Conservation (phyloP, 2,797 vertebrate species). For the Dryobates pubescens region DNA sequence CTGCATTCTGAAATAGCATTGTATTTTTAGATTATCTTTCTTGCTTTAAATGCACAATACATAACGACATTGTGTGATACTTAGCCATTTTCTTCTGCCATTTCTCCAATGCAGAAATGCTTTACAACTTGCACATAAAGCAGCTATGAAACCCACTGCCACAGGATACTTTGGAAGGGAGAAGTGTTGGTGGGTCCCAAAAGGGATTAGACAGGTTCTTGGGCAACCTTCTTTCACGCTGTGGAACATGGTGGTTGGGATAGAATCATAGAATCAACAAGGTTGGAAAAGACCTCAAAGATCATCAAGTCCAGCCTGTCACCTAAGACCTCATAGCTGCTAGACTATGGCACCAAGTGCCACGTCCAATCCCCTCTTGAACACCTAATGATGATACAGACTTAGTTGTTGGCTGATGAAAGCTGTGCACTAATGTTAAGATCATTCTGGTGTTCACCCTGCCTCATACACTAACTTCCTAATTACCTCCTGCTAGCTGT, state of each 20-base stretch:
- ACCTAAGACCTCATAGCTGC: no score
- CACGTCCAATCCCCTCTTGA: no score
- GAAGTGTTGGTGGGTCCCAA: not conserved
- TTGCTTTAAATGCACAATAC: conserved; percentile 38
- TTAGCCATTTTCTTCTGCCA: conserved; percentile 1
- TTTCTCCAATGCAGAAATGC: not conserved
- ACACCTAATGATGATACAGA: not conserved
- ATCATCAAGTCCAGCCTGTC: no score
- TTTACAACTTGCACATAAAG: not conserved
- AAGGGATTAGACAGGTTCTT: not conserved
- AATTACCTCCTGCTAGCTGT: not conserved
- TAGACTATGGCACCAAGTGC: no score
- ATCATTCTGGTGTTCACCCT: not conserved
- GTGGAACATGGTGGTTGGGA: not conserved
- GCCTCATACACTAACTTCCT: not conserved
- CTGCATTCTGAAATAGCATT: conserved; percentile 49
- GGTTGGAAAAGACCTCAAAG: no score
- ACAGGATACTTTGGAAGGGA: not conserved
- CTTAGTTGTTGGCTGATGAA: not conserved
- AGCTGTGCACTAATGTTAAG: not conserved
- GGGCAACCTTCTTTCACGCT: not conserved
- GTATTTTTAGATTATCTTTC: conserved; percentile 47
- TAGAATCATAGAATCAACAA: no score
- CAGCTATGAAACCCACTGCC: not conserved
- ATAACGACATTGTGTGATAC: not conserved